Evolutionary conservation across 2,888 invertebrate species (phyloP), one percentile per base, ranked within the genome.

Genomic region (Tenthredo livida): DNA sequence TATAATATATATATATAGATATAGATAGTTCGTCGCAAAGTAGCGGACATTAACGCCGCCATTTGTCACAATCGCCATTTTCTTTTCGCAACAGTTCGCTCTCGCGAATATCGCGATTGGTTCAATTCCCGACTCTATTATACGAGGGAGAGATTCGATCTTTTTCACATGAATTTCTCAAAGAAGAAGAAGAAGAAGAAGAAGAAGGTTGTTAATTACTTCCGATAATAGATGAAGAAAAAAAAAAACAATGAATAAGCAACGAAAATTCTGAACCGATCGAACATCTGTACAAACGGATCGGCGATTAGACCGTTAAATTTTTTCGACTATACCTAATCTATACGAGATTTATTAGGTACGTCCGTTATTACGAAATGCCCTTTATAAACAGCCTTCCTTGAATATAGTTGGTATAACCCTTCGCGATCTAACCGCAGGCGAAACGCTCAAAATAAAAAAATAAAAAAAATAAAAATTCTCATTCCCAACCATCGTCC

Each of bases 41-140:
- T 83, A 43, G 29, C 67, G 67, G 47, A 67, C 67, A 67, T 83
- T 83, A 83, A 83, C 83, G 65, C 83, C 67, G 83, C 83, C 83
- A 83, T 83, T 83, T 83, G 67, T 67, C 50, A 83, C 65, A 65
- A 83, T 67, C 83, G 83, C 83, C 83, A 83, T 83, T 83, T 83
- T 83, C 83, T 83, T 65, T 83, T 83, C 80, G 80, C 80, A 80
- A 80, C 80, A 40, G 61, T 80, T 80, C 21, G 17, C 33, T 33
- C 67, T 77, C 50, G 21, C 77, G 33, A 33, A 58, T 58, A 17
- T n/a, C 54, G 54, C 50, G 17, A 50, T 50, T 40, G 17, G 29
- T 40, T 29, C 17, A 17, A n/a, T 12, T 29, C 6, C 15, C 29
- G n/a, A 47, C 21, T 33, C 33, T 47, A 50, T 67, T 25, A 33